These are phyloP conservation scores for Drosophila meridiana DNA, from an alignment of 2,888 invertebrate species.

Conservation along the genomic window DNA sequence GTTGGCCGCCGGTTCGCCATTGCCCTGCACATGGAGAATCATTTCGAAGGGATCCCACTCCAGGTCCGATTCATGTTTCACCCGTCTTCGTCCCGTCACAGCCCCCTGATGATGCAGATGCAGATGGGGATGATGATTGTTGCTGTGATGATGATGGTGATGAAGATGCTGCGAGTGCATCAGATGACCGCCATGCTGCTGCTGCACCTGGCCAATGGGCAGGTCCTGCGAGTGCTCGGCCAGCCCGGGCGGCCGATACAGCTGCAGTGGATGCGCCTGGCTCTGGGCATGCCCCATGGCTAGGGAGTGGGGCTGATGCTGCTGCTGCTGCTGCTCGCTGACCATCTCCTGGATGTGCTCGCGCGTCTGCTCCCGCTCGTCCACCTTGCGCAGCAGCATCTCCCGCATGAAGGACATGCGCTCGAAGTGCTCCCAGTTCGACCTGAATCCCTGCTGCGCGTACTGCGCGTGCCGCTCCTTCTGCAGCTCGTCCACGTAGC, in stretches of 20 bases:
- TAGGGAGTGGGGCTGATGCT: conserved; percentile 69
- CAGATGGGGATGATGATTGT: conserved; percentile 21
- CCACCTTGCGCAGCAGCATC: conserved; percentile 79
- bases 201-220: conserved; percentile 75
- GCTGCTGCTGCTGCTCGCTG: conserved; percentile 82
- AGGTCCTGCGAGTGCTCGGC: conserved; percentile 74
- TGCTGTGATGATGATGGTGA: conserved; percentile 16
- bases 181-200: conserved; percentile 56
- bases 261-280: conserved; percentile 60
- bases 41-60: conserved; percentile 84
- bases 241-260: conserved; percentile 61
- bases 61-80: conserved; percentile 81
- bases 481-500: conserved; percentile 82
- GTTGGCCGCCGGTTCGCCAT: conserved; percentile 78
- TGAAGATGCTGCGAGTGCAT: conserved; percentile 49
- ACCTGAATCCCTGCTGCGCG: conserved; percentile 76
- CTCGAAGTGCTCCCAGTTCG: conserved; percentile 83
- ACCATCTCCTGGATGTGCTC: conserved; percentile 83
- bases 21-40: conserved; percentile 83
- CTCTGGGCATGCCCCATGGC: conserved; percentile 28
- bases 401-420: conserved; percentile 83
- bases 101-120: conserved; percentile 30
- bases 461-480: conserved; percentile 82
- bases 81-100: conserved; percentile 57
- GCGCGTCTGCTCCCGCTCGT: conserved; percentile 82